phyloP scores from a whole-genome alignment of 2,113 vertebrate genomes.

The Lipophrys pholis region DNA sequence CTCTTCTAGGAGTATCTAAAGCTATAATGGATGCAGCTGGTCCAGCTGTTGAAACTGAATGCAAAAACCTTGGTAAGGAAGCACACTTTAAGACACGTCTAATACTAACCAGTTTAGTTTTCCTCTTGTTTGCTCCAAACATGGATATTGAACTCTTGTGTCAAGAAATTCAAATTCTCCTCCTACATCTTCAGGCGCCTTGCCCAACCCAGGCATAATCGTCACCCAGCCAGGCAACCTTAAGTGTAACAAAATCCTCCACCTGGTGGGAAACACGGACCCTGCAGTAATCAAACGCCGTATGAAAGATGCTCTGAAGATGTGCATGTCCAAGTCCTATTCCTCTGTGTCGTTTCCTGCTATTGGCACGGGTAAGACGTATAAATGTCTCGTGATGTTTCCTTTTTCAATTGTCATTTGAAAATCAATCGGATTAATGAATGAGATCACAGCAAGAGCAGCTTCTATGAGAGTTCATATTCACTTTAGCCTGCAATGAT shows the following conservation, averaged over 20 bases:
- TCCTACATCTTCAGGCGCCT: conserved; percentile 70
- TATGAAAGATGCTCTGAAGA: conserved; percentile 78
- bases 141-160: background rate
- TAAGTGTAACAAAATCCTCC: conserved; percentile 89
- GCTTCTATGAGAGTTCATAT: too few species aligned
- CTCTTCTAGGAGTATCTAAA: conserved; percentile 87
- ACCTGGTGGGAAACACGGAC: conserved; percentile 75
- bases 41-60: conserved; percentile 78
- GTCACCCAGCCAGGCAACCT: conserved; percentile 85
- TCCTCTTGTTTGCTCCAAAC: background rate
- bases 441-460: too few species aligned
- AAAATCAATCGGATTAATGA: too few species aligned
- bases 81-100: background rate
- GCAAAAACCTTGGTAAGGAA: conserved; percentile 79
- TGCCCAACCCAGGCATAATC: conserved; percentile 76
- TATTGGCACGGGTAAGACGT: conserved; percentile 90
- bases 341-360: conserved; percentile 90
- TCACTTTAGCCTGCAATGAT: too few species aligned
- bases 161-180: background rate
- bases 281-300: conserved; percentile 48
- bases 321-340: conserved; percentile 78
- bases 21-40: conserved; percentile 91
- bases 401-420: too few species aligned
- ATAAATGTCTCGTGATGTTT: too few species aligned
- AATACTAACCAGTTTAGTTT: background rate